phyloP scores from a whole-genome alignment of 2,797 vertebrate species.

The Chaenodraco wilsoni region DNA sequence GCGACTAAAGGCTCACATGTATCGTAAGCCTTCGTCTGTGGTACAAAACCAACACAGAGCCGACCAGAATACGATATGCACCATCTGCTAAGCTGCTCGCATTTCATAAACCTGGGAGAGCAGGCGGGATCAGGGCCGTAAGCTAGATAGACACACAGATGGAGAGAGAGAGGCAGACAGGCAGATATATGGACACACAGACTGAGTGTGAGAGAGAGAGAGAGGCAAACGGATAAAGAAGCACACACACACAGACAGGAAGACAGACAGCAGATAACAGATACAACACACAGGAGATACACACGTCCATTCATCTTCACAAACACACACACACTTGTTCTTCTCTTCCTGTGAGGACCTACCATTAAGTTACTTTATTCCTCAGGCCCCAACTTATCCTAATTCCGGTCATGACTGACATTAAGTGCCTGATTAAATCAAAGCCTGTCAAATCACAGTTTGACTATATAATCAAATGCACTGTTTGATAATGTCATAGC shows the following conservation, averaged over 20 bases:
- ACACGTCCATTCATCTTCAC: slow-evolving; percentile 22
- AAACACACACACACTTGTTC: slow-evolving; percentile 7
- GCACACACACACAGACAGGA: no score
- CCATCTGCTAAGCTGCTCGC: slow-evolving; percentile 79
- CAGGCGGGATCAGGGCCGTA: slow-evolving; percentile 74
- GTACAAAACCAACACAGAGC: slow-evolving; percentile 78
- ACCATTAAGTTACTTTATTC: slow-evolving; percentile 4
- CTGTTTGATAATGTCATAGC: not conserved
- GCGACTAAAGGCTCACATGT: slow-evolving; percentile 78
- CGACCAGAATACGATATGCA: slow-evolving; percentile 78
- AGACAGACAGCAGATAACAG: not conserved
- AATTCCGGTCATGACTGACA: not conserved
- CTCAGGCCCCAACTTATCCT: not conserved
- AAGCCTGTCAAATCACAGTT: not conserved
- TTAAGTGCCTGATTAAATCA: not conserved
- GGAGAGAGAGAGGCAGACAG: slow-evolving; percentile 28
- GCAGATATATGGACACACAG: slow-evolving; percentile 45
- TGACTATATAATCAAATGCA: not conserved
- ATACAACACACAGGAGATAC: slow-evolving; percentile 34
- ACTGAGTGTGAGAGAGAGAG: not conserved
- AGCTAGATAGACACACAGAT: slow-evolving; percentile 71
- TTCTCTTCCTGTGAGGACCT: slow-evolving; percentile 20
- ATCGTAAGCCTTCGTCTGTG: slow-evolving; percentile 76
- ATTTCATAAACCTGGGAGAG: slow-evolving; percentile 80
- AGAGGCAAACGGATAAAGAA: slow-evolving; percentile 45